Conservation (phyloP, 2,888 invertebrate species). For the Amphiduros pacificus region DNA sequence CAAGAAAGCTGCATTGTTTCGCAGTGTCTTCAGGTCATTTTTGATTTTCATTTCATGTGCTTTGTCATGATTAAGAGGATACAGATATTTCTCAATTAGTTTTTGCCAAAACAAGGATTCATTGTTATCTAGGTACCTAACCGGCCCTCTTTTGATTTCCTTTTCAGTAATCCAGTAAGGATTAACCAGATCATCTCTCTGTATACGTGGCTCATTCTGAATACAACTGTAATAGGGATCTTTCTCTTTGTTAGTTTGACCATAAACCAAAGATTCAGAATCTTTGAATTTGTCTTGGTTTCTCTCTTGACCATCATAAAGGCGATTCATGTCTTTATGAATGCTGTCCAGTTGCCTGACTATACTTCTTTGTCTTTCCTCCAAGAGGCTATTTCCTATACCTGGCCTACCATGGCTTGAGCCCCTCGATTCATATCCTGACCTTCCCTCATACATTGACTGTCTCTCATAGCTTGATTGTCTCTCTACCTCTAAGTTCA, state of each 20-base stretch:
- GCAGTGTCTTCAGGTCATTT: constrained; percentile 42
- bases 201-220: constrained; percentile 28
- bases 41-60: constrained; percentile 59
- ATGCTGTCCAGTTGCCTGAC: constrained; percentile 32
- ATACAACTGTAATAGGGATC: constrained; percentile 30
- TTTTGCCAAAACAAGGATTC: constrained; percentile 93
- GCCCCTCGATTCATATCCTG: constrained; percentile 8
- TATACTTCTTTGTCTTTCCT: constrained; percentile 30
- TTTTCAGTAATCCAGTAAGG: constrained; percentile 44
- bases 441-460: constrained; percentile 6
- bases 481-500: constrained; percentile 5
- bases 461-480: constrained; percentile 14
- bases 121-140: constrained; percentile 78
- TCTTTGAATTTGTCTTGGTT: constrained; percentile 21
- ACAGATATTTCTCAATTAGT: constrained; percentile 85
- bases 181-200: constrained; percentile 39
- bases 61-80: constrained; percentile 90
- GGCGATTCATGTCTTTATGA: constrained; percentile 26
- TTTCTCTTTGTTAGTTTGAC: constrained; percentile 14
- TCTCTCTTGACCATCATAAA: constrained; percentile 3
- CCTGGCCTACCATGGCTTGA: constrained; percentile 7
- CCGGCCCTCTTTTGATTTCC: constrained; percentile 66
- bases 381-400: constrained; percentile 22
- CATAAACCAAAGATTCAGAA: constrained; percentile 24
- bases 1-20: constrained; percentile 50